A percentile compares a stretch with the other conserved stretches of the same genome.
phyloP scores from a whole-genome alignment of 2,113 vertebrate genomes.

The Mandrillus leucophaeus region DNA sequence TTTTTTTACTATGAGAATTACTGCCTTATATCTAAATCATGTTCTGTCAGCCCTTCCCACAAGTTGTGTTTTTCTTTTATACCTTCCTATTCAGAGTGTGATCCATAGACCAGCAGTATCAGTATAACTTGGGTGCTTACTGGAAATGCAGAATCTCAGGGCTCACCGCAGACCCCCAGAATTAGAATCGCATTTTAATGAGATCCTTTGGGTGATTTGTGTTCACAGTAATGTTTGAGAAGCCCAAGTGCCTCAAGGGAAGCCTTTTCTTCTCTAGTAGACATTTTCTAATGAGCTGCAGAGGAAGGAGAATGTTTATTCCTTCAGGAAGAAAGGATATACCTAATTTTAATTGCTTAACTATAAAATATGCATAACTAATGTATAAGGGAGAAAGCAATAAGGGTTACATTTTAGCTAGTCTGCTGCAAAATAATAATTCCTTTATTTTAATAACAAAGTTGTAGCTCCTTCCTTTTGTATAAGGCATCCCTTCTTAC shows the following conservation, averaged over 20 bases:
- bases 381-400: neutral
- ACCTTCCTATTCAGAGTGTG: neutral
- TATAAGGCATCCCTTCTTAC: neutral
- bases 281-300: conserved; percentile 44
- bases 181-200: conserved; percentile 56
- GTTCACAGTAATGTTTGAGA: conserved; percentile 23
- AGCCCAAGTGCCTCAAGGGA: neutral
- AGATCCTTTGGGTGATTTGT: conserved; percentile 45
- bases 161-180: neutral
- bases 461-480: neutral
- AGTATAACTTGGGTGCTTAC: neutral
- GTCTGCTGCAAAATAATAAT: conserved; percentile 15
- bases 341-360: conserved; percentile 46
- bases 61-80: neutral
- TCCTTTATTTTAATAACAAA: neutral
- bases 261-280: neutral
- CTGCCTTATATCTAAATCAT: neutral
- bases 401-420: conserved; percentile 24
- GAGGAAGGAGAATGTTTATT: neutral
- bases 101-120: neutral
- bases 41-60: neutral
- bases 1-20: neutral
- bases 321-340: conserved; percentile 32
- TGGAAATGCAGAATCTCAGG: neutral
- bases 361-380: conserved; percentile 17